A percentile compares a stretch with the other conserved stretches of the same genome.
Evolutionary conservation across 2,113 vertebrate genomes (phyloP).

Genomic region (Scytalopus superciliaris): DNA sequence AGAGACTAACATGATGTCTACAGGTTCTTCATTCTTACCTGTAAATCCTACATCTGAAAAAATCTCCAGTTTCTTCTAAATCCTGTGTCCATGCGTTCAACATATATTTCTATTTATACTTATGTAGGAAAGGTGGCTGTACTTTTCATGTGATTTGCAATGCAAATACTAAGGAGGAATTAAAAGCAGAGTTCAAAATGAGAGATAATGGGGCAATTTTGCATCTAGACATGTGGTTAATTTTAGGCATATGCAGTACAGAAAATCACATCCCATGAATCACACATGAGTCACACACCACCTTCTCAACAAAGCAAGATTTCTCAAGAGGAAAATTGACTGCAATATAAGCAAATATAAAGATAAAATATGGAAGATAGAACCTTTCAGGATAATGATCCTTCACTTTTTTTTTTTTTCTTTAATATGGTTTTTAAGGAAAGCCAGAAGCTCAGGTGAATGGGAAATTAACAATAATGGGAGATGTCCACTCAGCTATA

Average conservation of each 20-base stretch:
- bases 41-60: not conserved
- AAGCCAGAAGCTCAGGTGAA: not conserved
- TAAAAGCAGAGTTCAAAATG: not conserved
- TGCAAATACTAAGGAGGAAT: not conserved
- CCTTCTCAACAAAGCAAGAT: not conserved
- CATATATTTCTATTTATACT: not conserved
- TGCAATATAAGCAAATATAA: not conserved
- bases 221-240: not conserved
- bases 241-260: not conserved
- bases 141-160: not conserved
- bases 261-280: not conserved
- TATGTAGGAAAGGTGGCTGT: not conserved
- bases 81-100: not conserved
- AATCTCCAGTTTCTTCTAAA: not conserved
- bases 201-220: not conserved
- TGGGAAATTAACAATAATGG: conserved; percentile 36
- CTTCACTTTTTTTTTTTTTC: not conserved
- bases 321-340: conserved; percentile 8
- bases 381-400: not conserved
- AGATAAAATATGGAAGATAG: not conserved
- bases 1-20: not conserved
- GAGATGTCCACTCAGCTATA: conserved; percentile 40
- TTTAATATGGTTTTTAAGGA: not conserved
- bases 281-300: not conserved
- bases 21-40: not conserved